These are phyloP conservation scores for Tringa solitaria DNA, from an alignment of 2,113 vertebrate species.

Conservation along the genomic window DNA sequence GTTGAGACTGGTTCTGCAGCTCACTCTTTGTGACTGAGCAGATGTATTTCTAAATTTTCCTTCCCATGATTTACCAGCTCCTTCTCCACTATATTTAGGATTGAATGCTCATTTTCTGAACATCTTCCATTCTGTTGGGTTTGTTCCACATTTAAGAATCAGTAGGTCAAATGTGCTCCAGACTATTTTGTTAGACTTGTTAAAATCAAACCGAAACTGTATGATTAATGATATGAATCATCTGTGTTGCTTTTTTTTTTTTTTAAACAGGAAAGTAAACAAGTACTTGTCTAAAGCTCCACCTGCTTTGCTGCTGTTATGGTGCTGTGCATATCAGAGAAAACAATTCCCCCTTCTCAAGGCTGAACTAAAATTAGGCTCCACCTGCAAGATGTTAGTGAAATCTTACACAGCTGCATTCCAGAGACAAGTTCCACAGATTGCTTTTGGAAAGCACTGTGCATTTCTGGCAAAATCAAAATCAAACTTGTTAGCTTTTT, in stretches of 20 bases:
- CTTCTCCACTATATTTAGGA: slow-evolving; percentile 75
- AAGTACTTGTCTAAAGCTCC: slow-evolving; percentile 63
- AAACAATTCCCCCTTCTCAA: slow-evolving; percentile 78
- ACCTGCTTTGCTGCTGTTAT: slow-evolving; percentile 72
- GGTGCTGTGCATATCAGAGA: slow-evolving; percentile 48
- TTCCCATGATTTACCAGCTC: slow-evolving; percentile 65
- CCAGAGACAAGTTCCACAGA: slow-evolving; percentile 80
- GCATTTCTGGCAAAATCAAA: slow-evolving; percentile 67
- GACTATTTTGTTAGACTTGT: slow-evolving; percentile 68
- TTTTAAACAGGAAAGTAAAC: slow-evolving; percentile 70
- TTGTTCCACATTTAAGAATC: slow-evolving; percentile 67
- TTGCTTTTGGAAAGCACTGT: slow-evolving; percentile 76
- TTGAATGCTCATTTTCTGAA: slow-evolving; percentile 73
- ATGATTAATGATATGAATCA: slow-evolving; percentile 72
- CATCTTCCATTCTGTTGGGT: slow-evolving; percentile 67
- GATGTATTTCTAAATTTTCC: slow-evolving; percentile 75
- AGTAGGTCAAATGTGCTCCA: slow-evolving; percentile 67
- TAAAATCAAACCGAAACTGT: slow-evolving; percentile 69
- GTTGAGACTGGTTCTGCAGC: slow-evolving; percentile 26
- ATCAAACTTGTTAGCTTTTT: slow-evolving; percentile 74
- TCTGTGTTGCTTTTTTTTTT: slow-evolving; percentile 26
- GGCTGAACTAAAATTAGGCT: slow-evolving; percentile 82
- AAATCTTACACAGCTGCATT: slow-evolving; percentile 80
- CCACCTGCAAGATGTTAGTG: slow-evolving; percentile 84
- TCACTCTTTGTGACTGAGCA: slow-evolving; percentile 70